These are phyloP conservation scores for Polypterus bichir DNA, from an alignment of 2,113 vertebrate genomes.

Conservation along the genomic window DNA sequence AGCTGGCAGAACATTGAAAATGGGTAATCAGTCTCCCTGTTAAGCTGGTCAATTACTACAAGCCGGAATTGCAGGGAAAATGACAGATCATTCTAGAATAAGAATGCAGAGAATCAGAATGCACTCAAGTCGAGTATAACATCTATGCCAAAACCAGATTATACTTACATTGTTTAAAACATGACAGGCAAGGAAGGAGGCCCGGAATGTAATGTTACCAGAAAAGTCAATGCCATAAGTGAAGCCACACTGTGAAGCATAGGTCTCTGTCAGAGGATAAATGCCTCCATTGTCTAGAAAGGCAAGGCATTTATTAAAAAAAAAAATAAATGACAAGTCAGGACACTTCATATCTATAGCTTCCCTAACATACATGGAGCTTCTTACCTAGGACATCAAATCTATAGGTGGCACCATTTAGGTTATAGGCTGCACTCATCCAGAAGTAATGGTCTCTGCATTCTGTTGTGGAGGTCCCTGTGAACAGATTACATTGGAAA, in stretches of 20 bases:
- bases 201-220: constrained; percentile 22
- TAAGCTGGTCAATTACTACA: constrained; percentile 6
- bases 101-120: neutral
- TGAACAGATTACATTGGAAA: neutral
- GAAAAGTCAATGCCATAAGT: constrained; percentile 8
- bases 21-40: constrained; percentile 6
- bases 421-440: constrained; percentile 26
- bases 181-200: constrained; percentile 48
- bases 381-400: constrained; percentile 34
- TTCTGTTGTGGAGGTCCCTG: constrained; percentile 27
- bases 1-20: constrained; percentile 31
- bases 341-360: neutral
- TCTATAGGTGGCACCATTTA: constrained; percentile 12
- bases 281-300: constrained; percentile 24
- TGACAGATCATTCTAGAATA: constrained; percentile 24
- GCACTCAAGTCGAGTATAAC: neutral
- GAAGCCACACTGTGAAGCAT: constrained; percentile 39
- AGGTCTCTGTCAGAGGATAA: constrained; percentile 24
- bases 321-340: neutral
- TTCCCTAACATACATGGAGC: neutral
- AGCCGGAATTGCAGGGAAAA: constrained; percentile 30
- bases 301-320: neutral
- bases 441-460: constrained; percentile 35
- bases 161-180: constrained; percentile 25
- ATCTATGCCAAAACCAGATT: neutral